Conservation (phyloP, 2,888 invertebrate genomes). For the Tanypteryx hageni region DNA sequence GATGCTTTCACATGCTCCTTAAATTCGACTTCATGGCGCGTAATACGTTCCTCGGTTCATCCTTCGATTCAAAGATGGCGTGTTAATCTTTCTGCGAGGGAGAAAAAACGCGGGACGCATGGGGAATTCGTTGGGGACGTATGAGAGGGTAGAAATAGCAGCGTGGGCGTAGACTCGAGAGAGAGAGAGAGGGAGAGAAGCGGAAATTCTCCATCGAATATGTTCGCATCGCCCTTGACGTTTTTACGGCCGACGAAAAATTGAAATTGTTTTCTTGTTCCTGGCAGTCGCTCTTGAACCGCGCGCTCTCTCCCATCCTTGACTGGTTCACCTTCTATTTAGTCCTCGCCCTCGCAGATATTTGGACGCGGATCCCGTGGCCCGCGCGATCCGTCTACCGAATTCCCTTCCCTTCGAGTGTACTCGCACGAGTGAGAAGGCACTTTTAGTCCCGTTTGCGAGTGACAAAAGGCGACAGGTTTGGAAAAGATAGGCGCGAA, state of each 20-base stretch:
- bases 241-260: conserved; percentile 26
- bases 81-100: background rate
- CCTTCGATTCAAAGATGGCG: background rate
- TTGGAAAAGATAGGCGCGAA: too few relatives aligned
- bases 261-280: conserved; percentile 11
- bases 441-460: too few relatives aligned
- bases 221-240: conserved; percentile 40
- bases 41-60: background rate
- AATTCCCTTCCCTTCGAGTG: too few relatives aligned
- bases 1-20: background rate
- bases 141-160: conserved; percentile 13
- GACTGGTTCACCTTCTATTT: background rate
- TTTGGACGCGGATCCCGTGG: too few relatives aligned
- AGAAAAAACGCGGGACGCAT: background rate
- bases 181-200: background rate
- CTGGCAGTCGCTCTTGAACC: conserved; percentile 33
- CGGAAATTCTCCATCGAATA: background rate
- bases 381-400: too few relatives aligned
- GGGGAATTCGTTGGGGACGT: conserved; percentile 8
- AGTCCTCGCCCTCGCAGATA: too few relatives aligned
- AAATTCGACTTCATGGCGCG: background rate
- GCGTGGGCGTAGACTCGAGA: background rate
- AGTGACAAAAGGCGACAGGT: too few relatives aligned
- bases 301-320: background rate
- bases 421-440: too few relatives aligned